A percentile compares a stretch with the other conserved stretches of the same genome.
These are phyloP conservation scores for Bombus pascuorum DNA, from an alignment of 1,140 invertebrate genomes.

Conservation along the genomic window DNA sequence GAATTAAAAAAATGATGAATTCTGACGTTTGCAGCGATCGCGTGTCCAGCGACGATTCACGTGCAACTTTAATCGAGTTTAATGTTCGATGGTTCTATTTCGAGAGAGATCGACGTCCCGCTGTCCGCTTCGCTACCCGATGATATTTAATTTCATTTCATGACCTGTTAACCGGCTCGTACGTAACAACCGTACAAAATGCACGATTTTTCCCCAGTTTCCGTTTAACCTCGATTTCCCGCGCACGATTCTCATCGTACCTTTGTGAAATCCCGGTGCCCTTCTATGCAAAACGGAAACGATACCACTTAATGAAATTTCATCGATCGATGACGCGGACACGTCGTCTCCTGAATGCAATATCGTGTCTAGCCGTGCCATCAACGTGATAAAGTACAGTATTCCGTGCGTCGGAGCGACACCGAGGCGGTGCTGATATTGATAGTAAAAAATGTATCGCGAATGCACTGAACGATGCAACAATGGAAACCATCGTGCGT, in stretches of 20 bases:
- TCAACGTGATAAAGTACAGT: slow-evolving; percentile 23
- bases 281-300: slow-evolving; percentile 36
- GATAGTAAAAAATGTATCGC: slow-evolving; percentile 26
- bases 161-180: background rate
- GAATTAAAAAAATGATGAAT: background rate
- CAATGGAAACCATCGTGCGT: background rate
- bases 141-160: slow-evolving; percentile 34
- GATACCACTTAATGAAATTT: slow-evolving; percentile 68
- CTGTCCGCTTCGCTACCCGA: background rate
- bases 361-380: slow-evolving; percentile 51
- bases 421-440: slow-evolving; percentile 16
- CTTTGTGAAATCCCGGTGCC: slow-evolving; percentile 16
- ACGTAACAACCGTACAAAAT: too few relatives aligned
- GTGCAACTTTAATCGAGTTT: slow-evolving; percentile 18
- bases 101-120: background rate
- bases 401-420: slow-evolving; percentile 9
- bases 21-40: background rate
- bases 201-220: slow-evolving; percentile 18
- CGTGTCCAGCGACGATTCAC: background rate
- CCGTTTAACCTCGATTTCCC: background rate
- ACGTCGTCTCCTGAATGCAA: slow-evolving; percentile 63
- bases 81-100: background rate
- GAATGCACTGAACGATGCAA: slow-evolving; percentile 5
- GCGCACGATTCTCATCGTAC: slow-evolving; percentile 25
- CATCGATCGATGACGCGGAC: slow-evolving; percentile 55